phyloP scores from a whole-genome alignment of 92 coral and sea anemone genomes.

The Porites divaricata region DNA sequence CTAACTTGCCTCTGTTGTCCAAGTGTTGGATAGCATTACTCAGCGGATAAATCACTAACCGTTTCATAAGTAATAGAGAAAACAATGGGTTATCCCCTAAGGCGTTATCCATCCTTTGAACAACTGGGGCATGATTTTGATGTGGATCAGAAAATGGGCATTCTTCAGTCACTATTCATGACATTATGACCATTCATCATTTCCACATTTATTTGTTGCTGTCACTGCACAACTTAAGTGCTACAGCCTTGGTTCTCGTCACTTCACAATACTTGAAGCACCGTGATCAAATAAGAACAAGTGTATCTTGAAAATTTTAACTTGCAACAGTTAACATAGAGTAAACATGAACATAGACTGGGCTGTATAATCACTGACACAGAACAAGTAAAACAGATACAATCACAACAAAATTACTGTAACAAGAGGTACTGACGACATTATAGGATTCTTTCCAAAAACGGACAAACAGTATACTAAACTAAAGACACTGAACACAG shows the following conservation, averaged over 20 bases:
- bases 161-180: slow-evolving; percentile 26
- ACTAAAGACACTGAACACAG: neutral
- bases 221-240: slow-evolving; percentile 60
- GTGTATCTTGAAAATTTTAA: slow-evolving; percentile 65
- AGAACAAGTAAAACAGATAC: neutral
- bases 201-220: slow-evolving; percentile 58
- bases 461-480: neutral
- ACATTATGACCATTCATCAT: slow-evolving; percentile 46
- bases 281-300: slow-evolving; percentile 91
- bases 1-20: too few relatives aligned
- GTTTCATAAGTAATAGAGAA: too few relatives aligned
- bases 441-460: neutral
- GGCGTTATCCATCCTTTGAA: too few relatives aligned
- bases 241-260: slow-evolving; percentile 72
- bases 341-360: neutral
- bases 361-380: neutral
- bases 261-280: slow-evolving; percentile 63
- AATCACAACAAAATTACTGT: neutral
- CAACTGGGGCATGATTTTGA: too few relatives aligned
- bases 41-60: too few relatives aligned
- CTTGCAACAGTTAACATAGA: neutral
- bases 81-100: too few relatives aligned
- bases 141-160: slow-evolving; percentile 65
- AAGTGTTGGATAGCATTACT: too few relatives aligned
- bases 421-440: too few relatives aligned